phyloP scores from a whole-genome alignment of 1,140 invertebrate species.

The Matsumurasca onukii region DNA sequence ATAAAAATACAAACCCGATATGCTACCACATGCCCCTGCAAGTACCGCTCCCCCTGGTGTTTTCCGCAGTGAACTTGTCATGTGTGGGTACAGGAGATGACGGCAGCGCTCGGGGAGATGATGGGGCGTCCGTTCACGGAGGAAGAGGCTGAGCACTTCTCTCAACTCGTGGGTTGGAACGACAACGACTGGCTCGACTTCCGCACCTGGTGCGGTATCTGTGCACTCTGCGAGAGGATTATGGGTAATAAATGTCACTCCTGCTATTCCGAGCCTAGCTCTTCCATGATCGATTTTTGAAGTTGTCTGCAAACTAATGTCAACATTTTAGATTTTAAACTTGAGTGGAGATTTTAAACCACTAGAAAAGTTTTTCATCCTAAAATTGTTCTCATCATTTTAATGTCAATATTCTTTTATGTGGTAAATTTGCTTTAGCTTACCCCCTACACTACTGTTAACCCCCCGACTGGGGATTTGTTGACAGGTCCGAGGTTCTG shows the following conservation, averaged over 20 bases:
- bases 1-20: no score
- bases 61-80: no score
- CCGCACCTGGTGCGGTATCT: slow-evolving; percentile 66
- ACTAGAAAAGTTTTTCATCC: no score
- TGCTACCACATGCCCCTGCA: no score
- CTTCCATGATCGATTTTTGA: no score
- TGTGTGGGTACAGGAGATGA: slow-evolving; percentile 51
- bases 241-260: slow-evolving; percentile 50
- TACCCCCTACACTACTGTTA: not conserved
- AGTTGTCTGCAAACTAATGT: not conserved
- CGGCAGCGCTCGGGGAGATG: slow-evolving; percentile 58
- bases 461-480: no score
- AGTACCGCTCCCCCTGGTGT: no score
- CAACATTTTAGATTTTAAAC: slow-evolving; percentile 1
- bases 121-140: slow-evolving; percentile 58
- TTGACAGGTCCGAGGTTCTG: slow-evolving; percentile 45
- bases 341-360: not conserved
- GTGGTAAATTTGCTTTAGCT: not conserved
- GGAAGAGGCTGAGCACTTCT: slow-evolving; percentile 52
- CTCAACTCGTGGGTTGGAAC: slow-evolving; percentile 53
- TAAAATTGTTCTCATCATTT: no score
- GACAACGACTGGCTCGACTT: slow-evolving; percentile 57
- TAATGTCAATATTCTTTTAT: no score
- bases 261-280: no score
- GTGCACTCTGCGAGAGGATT: slow-evolving; percentile 63